Percentiles rank a stretch among this genome's conserved stretches.
These are phyloP conservation scores for Oxystoma pomonae DNA, from an alignment of 2,888 invertebrate genomes.

Conservation along the genomic window DNA sequence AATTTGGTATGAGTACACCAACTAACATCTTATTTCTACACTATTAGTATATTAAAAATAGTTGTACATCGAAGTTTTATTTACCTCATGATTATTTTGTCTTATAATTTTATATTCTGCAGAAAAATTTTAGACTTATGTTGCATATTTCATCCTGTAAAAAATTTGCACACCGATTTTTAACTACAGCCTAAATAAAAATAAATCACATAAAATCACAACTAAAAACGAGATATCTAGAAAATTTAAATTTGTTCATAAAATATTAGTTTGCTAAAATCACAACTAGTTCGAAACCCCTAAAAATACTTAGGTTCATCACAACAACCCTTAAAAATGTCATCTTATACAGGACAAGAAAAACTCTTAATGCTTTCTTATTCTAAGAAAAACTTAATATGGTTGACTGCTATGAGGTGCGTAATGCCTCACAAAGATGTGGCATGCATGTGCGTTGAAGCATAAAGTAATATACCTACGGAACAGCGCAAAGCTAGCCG, in stretches of 20 bases:
- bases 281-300: not conserved
- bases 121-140: too few species aligned
- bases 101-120: too few species aligned
- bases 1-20: not conserved
- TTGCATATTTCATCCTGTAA: not conserved
- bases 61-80: too few species aligned
- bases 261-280: not conserved
- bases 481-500: too few species aligned
- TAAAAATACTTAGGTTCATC: not conserved
- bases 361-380: too few species aligned
- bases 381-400: too few species aligned
- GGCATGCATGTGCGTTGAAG: too few species aligned
- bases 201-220: not conserved
- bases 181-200: not conserved
- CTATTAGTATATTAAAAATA: not conserved
- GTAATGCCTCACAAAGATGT: too few species aligned
- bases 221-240: not conserved
- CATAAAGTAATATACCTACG: too few species aligned
- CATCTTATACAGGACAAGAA: too few species aligned
- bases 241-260: not conserved
- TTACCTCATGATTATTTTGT: too few species aligned
- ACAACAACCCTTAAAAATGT: not conserved
- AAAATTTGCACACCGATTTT: not conserved
- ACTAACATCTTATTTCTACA: not conserved
- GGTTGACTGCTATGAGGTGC: too few species aligned